phyloP scores from a whole-genome alignment of 2,888 invertebrate species.

The Podotricha telesiphe region DNA sequence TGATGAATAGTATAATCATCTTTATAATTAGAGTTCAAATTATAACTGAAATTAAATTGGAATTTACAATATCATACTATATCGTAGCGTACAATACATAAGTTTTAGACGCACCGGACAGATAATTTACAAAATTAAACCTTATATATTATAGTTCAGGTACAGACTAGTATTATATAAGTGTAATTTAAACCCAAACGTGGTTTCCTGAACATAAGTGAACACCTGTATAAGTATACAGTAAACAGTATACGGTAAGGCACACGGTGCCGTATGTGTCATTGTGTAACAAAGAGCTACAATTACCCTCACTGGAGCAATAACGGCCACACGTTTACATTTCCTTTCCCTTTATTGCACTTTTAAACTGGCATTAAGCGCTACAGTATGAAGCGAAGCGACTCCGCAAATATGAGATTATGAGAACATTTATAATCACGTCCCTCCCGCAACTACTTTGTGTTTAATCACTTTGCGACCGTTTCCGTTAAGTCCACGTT shows the following conservation, averaged over 20 bases:
- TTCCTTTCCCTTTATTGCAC: conserved; percentile 34
- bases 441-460: not conserved
- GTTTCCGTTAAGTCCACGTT: not conserved
- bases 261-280: conserved; percentile 6
- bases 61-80: not conserved
- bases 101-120: not conserved
- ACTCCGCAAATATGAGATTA: conserved; percentile 8
- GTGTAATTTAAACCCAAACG: not conserved
- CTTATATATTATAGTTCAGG: not conserved
- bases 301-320: conserved; percentile 26
- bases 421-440: conserved; percentile 11
- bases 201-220: conserved; percentile 2
- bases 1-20: not conserved
- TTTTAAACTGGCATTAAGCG: conserved; percentile 31
- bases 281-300: conserved; percentile 14
- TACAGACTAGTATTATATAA: not conserved
- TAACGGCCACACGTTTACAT: conserved; percentile 28
- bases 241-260: not conserved
- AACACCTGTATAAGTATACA: conserved; percentile 1
- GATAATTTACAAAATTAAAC: not conserved
- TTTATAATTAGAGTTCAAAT: not conserved
- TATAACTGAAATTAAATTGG: not conserved
- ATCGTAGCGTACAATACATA: not conserved
- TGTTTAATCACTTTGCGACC: not conserved
- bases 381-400: not conserved